Base-by-base conservation (phyloP, 2,888 invertebrate genomes). In the Synanthedon vespiformis region DNA sequence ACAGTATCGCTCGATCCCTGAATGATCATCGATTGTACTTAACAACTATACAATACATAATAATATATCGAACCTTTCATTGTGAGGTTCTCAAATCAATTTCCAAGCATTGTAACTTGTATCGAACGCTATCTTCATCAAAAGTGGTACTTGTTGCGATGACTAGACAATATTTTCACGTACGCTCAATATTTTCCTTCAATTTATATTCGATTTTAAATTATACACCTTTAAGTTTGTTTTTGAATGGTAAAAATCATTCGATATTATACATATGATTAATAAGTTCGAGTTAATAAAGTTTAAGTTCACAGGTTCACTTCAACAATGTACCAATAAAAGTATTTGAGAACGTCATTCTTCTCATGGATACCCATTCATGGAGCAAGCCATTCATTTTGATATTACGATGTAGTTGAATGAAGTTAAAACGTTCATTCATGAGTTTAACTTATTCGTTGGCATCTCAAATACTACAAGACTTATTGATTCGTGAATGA, bases 311-410 rank as follows among this genome's bases (percentile, higher is more conserved):
- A 34, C 34, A 34, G 34, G 34, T 34, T 34, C 34, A 34, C 34
- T 34, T 34, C 34, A 34, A 34, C 34, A 34, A 34, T 34, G 34
- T 34, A 34, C 34, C 34, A 34, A 34, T 34, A 34, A 10, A 34
- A 34, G 34, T 34, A 3, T 34, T 34, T 34, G 34, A 34, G 34
- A 34, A 65, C 72, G 67, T 77, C 74, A 77, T 72, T 72, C 68
- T 64, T 70, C 73, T 75, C 70, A 70, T 69, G 64, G 67, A 67
- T 62, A 34, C 66, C 67, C 82, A 82, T 82, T 82, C 77, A 82
- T 62, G 61, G 68, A 65, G 61, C 57, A 64, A 60, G 60, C 68
- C 80, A 80, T 80, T 80, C 80, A 80, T 70, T 71, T 60, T 54
- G 63, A 58, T 62, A 58, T 56, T 58, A 54, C 62, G 58, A 61